phyloP scores from a whole-genome alignment of 2,888 invertebrate genomes.

The Thecocarcelia acutangulata region DNA sequence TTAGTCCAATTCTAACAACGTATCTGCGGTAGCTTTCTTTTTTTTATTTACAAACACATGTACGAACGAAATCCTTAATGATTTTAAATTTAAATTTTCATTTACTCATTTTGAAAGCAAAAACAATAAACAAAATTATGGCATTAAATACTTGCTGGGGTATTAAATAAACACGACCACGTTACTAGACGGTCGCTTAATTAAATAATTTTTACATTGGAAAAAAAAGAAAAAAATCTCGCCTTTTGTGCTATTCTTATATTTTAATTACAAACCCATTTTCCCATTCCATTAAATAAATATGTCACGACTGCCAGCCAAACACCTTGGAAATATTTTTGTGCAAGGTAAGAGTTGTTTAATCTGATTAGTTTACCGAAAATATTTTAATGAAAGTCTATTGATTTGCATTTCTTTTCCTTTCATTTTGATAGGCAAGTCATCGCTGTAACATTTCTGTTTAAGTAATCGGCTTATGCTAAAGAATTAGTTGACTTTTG shows the following conservation, averaged over 20 bases:
- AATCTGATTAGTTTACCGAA: conserved; percentile 63
- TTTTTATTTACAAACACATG: not conserved
- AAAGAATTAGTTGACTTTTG: not conserved
- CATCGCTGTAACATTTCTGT: not conserved
- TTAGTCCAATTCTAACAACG: too few species aligned
- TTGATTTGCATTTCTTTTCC: not conserved
- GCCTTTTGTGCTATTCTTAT: conserved; percentile 2
- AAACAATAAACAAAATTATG: not conserved
- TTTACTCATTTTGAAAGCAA: not conserved
- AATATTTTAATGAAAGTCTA: conserved; percentile 43
- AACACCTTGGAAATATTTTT: not conserved
- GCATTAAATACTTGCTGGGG: too few species aligned
- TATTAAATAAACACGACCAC: not conserved
- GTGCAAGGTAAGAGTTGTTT: conserved; percentile 26
- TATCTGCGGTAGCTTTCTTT: conserved; percentile 9
- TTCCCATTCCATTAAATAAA: not conserved
- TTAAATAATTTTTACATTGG: conserved; percentile 31
- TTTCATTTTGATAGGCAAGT: not conserved
- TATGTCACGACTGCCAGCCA: not conserved
- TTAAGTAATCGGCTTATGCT: conserved; percentile 1
- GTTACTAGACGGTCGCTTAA: conserved; percentile 44
- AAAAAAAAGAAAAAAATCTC: not conserved
- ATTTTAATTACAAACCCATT: not conserved
- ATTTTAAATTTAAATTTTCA: conserved; percentile 41
- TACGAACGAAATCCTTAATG: conserved; percentile 24